phyloP scores from a whole-genome alignment of 2,797 vertebrate genomes.

The Cyprinodon diabolis region DNA sequence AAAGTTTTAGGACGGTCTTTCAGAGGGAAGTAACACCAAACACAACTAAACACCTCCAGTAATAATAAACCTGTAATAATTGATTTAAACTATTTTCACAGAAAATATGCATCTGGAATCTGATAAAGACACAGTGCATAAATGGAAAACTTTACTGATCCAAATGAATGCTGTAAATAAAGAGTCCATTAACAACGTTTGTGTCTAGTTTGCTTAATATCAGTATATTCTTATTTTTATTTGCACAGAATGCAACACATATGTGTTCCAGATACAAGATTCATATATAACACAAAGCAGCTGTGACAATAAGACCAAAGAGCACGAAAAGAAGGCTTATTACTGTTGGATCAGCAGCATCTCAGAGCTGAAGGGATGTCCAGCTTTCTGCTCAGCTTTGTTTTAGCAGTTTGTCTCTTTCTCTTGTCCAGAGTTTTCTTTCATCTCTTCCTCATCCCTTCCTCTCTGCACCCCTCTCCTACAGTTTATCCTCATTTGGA shows the following conservation, averaged over 20 bases:
- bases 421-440: not conserved
- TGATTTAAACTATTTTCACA: too few relatives aligned
- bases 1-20: too few relatives aligned
- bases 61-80: too few relatives aligned
- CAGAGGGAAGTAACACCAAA: too few relatives aligned
- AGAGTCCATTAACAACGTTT: too few relatives aligned
- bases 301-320: not conserved
- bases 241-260: constrained; percentile 4
- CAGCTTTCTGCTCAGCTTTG: not conserved
- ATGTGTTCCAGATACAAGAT: not conserved
- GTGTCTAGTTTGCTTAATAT: not conserved
- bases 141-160: too few relatives aligned
- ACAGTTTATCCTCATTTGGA: not conserved
- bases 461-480: not conserved
- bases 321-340: not conserved
- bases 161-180: too few relatives aligned
- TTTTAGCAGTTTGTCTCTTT: not conserved
- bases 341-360: not conserved
- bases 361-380: not conserved
- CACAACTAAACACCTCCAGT: too few relatives aligned
- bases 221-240: not conserved
- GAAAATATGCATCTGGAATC: too few relatives aligned
- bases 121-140: too few relatives aligned
- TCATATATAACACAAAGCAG: not conserved
- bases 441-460: not conserved